Base-by-base conservation (phyloP, 2,113 vertebrate species). In the Thymallus thymallus region DNA sequence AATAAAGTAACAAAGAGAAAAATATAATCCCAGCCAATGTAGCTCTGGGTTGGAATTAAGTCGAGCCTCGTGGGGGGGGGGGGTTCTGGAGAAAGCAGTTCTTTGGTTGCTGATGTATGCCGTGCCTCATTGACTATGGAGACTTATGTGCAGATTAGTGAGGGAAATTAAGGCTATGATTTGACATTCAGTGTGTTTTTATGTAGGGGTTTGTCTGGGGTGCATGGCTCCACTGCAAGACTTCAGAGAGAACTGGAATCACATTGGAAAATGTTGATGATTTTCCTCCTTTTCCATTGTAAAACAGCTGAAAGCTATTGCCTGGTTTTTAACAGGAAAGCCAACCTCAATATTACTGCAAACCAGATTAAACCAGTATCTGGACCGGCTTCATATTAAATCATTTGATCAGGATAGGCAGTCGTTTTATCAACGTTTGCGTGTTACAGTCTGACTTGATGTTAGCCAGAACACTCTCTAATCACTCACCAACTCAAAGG, bases 21-120 rank as follows among this genome's bases (percentile, higher is more conserved):
- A 88, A 86, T 84, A 87, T 87, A 74, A 88, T 87, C 82, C 85
- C 77, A 80, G 84, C 78, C 81, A 84, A 79, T 60, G 3, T 77
- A 80, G 78, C 84, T 87, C 84, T 87, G 72, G 84, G 84, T 80
- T 87, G 78, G 86, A 69, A 82, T 88, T 83, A 89, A 88, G 77
- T 79, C 56, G 75, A 82, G 56, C 72, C 77, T 74, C 66, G n/a
- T 46, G 66, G 35, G 66, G 66, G 66, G 66, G 35, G 66, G 66
- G 66, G 35, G 12, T 29, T 26, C 55, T 68, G 69, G 60, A 14
- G 66, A 5, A 68, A 46, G 62, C 56, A 30, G 68, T 69, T 76
- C 76, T 85, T 80, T 77, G 76, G 74, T 81, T 80, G 76, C 83
- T 71, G 68, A 80, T 73, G 81, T 84, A 83, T 88, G 65, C 70